These are phyloP conservation scores for Philhelius pedissequus DNA, from an alignment of 2,888 invertebrate species.

Conservation along the genomic window DNA sequence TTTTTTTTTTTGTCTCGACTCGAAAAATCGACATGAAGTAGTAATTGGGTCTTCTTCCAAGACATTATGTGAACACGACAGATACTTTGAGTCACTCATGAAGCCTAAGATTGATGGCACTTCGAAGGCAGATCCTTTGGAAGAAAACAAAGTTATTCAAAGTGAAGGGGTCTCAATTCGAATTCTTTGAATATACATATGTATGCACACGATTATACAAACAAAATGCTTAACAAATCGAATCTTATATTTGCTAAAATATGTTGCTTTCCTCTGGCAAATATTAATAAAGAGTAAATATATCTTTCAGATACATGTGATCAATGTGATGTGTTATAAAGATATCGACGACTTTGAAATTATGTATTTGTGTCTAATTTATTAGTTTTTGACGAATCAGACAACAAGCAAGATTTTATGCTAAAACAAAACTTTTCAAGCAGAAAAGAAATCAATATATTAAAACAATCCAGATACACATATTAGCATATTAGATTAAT, in stretches of 20 bases:
- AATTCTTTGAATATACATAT: constrained; percentile 15
- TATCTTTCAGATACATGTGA: constrained; percentile 20
- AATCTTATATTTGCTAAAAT: constrained; percentile 53
- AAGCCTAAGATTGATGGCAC: constrained; percentile 56
- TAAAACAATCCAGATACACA: constrained; percentile 35
- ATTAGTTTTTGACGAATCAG: background rate
- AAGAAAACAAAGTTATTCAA: background rate
- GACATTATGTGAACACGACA: background rate
- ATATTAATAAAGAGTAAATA: constrained; percentile 25
- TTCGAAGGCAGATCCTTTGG: background rate
- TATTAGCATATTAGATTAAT: constrained; percentile 61
- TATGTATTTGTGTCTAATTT: background rate
- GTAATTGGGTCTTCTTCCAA: constrained; percentile 48
- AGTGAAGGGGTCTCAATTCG: constrained; percentile 44
- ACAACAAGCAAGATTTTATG: constrained; percentile 30
- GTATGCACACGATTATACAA: too few relatives aligned
- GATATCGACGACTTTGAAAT: background rate
- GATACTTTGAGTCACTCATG: constrained; percentile 4
- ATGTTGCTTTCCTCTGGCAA: constrained; percentile 47
- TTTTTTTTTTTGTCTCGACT: background rate
- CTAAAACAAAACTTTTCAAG: background rate
- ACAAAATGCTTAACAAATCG: constrained; percentile 56
- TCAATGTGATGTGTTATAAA: background rate
- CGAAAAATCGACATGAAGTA: constrained; percentile 13
- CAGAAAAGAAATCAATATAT: background rate